Conservation (phyloP, 2,797 vertebrate species). For the Toxotes lorentzi region DNA sequence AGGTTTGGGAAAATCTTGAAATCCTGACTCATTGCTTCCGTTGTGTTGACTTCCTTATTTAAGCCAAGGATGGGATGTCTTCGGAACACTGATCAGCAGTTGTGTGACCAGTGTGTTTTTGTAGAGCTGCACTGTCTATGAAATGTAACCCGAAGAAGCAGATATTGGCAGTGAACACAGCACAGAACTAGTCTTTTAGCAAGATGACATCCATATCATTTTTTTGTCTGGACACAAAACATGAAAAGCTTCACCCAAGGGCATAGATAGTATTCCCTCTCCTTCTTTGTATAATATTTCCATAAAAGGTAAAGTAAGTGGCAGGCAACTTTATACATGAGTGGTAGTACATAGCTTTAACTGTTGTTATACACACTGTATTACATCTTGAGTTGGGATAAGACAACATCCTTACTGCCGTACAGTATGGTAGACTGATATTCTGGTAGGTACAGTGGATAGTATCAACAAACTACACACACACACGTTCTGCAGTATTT, state of each 20-base stretch:
- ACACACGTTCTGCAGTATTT: neutral
- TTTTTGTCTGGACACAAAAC: no score
- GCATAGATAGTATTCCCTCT: neutral
- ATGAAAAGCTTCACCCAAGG: neutral
- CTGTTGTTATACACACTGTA: neutral
- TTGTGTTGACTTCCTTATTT: constrained; percentile 66
- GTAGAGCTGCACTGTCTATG: constrained; percentile 9
- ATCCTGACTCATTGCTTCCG: constrained; percentile 63
- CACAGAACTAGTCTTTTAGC: neutral
- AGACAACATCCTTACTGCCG: neutral
- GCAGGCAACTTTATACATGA: neutral
- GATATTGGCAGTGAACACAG: neutral
- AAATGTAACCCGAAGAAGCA: constrained; percentile 18
- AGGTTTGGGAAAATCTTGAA: constrained; percentile 45
- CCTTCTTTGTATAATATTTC: neutral
- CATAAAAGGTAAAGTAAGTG: neutral
- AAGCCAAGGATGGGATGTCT: constrained; percentile 19
- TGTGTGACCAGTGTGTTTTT: constrained; percentile 25
- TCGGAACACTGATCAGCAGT: constrained; percentile 22
- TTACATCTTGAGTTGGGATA: neutral
- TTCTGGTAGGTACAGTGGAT: neutral
- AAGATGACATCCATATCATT: neutral
- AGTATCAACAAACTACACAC: neutral
- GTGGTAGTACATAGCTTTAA: neutral
- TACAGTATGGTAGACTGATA: neutral